phyloP scores from a whole-genome alignment of 2,113 vertebrate species.

The Neotragus moschatus region DNA sequence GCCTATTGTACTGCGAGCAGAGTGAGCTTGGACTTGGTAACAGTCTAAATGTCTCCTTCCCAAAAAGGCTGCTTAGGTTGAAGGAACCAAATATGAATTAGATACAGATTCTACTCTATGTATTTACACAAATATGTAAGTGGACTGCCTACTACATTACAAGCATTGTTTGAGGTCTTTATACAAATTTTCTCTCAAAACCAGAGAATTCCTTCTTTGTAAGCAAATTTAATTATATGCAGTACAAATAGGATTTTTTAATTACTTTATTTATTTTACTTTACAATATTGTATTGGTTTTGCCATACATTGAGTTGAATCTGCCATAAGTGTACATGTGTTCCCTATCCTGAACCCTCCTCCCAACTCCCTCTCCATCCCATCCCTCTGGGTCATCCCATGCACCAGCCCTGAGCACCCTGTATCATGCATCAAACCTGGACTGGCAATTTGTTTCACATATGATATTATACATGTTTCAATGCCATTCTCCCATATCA shows the following conservation, averaged over 20 bases:
- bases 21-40: not conserved
- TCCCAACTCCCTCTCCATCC: no score
- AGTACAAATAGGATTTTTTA: not conserved
- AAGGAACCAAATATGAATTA: not conserved
- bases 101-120: not conserved
- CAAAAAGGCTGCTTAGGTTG: not conserved
- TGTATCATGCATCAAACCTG: no score
- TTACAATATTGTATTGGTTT: no score
- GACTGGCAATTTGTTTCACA: fast-evolving
- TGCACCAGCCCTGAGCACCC: no score
- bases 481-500: no score
- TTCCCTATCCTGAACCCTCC: no score
- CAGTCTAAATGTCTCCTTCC: not conserved
- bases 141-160: not conserved
- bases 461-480: no score
- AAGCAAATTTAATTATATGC: not conserved
- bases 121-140: not conserved
- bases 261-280: no score
- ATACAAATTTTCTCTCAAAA: not conserved
- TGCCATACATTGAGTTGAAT: no score
- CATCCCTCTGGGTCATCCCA: no score
- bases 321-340: no score
- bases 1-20: not conserved
- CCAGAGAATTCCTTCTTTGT: not conserved
- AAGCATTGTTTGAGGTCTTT: not conserved